Base-by-base conservation (phyloP, 1,140 invertebrate species). In the Drosophila pruinosa region DNA sequence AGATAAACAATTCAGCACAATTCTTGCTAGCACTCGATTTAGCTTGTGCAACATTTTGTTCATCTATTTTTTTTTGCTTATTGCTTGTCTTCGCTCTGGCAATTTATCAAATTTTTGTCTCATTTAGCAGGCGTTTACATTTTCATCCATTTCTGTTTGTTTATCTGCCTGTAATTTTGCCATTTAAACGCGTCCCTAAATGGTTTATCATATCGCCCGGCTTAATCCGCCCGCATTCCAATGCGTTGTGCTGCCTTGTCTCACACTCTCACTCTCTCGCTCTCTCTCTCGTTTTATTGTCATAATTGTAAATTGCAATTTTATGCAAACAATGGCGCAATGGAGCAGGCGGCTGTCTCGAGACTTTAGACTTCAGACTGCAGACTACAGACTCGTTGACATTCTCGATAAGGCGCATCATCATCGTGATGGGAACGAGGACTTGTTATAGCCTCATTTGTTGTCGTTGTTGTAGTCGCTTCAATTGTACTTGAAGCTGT, bases 231-330 rank as follows among this genome's bases (percentile, higher is more conserved):
- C 10, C 21, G 26, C 36, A 62, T 62, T 52, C 63, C 41, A 61
- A 68, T 64, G 61, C 31, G 65, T 47, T 56, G n/a, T 45, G 8
- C 19, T 31, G 12, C 19, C 2, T 41, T 7, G 3, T 15, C 24
- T 26, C 14, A 12, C 28, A 38, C 17, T 43, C 36, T 28, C 28
- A 17, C 43, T 43, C 48, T 34, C 26, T 17, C 8, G n/a, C 6
- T 56, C 21, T 63, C 31, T 41, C 54, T 61, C 34, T 65, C 53
- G 28, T 62, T 71, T 86, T 86, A 67, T 89, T 72, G 72, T 88
- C 82, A 88, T 88, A 88, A 88, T 88, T 90, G 77, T 90, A 90
- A 90, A 90, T 90, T 90, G 88, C 88, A 89, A 89, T 90, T 90
- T 90, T 90, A 90, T 90, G 88, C 88, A 90, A 90, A 89, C 86